Percentiles rank a stretch among this genome's conserved stretches.
Conservation (phyloP, 2,113 vertebrate genomes). For the Lepus europaeus region DNA sequence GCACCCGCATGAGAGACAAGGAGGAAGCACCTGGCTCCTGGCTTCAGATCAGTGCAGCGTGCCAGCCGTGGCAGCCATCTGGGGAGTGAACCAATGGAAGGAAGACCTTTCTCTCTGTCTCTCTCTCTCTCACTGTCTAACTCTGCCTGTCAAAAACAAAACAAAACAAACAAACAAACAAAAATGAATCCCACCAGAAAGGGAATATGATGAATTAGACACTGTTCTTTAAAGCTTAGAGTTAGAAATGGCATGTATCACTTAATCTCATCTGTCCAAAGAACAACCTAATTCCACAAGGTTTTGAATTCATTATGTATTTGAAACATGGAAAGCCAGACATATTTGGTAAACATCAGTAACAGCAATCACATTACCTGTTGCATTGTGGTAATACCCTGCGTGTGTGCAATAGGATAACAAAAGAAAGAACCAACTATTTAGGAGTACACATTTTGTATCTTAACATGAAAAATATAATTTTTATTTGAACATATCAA, state of each 20-base stretch:
- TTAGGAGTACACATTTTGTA: neutral
- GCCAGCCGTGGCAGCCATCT: too few relatives aligned
- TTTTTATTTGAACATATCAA: neutral
- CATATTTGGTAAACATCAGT: neutral
- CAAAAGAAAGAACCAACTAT: neutral
- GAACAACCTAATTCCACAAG: neutral
- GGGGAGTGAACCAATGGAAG: too few relatives aligned
- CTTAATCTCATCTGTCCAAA: neutral
- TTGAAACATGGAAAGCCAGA: neutral
- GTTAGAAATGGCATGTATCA: neutral
- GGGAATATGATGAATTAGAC: neutral
- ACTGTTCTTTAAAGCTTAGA: neutral
- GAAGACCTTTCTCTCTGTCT: too few relatives aligned
- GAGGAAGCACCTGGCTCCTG: too few relatives aligned
- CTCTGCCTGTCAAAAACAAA: too few relatives aligned
- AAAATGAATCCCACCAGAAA: neutral
- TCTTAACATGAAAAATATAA: neutral
- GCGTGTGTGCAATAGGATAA: too few relatives aligned
- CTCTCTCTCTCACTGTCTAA: too few relatives aligned
- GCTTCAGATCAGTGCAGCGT: too few relatives aligned
- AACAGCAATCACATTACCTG: neutral
- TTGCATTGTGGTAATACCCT: neutral
- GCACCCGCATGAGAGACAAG: too few relatives aligned
- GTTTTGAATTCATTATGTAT: neutral
- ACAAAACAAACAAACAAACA: too few relatives aligned